Base-by-base conservation (phyloP, 2,113 vertebrate genomes). In the Gulo gulo region DNA sequence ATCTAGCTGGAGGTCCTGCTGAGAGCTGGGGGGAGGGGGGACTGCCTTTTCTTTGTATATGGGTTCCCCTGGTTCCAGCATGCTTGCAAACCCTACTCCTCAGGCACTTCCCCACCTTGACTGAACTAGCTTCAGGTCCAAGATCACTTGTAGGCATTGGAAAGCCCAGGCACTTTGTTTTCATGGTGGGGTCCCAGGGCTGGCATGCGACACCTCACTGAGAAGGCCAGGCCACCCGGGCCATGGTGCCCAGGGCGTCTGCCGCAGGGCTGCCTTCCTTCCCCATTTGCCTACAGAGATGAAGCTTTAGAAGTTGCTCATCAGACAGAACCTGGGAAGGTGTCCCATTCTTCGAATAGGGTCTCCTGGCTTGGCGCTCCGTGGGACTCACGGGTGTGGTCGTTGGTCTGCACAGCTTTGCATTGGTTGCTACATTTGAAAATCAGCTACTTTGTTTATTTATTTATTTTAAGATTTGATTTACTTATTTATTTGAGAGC, bases 331-430 rank as follows among this genome's bases (percentile, higher is more conserved):
- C 31, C 23, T 69, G 1, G 8, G 57, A 31, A 50, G 31, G 7
- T 29, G 4, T 65, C 39, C 3, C 61, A 24, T 29, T 87, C 59
- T 79, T 85, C 45, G 24, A 13, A 2, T 3, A 8, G 31, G 36
- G 16, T 52, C 50, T 50, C 55, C 9, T 1, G 1, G 2, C 21
- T 23, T 6, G 31, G 24, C 16, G n/a, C 31, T 21, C 91, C 0
- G 0, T 57, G 23, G 50, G 29, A 50, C 45, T 85, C 14, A 10
- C 0, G 4, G 52, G 57, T 3, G 2, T 34, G 24, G 47, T 45
- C 67, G 18, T 93, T 63, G 45, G 29, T 79, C 42, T 85, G 55
- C 12, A 65, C 42, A 63, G 71, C 36, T 83, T 39, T 71, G 39
- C 36, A 63, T 78, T 52, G 5, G 26, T 88, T 91, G 52, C 18